phyloP scores from a whole-genome alignment of 2,797 vertebrate genomes.

The Champsocephalus esox region DNA sequence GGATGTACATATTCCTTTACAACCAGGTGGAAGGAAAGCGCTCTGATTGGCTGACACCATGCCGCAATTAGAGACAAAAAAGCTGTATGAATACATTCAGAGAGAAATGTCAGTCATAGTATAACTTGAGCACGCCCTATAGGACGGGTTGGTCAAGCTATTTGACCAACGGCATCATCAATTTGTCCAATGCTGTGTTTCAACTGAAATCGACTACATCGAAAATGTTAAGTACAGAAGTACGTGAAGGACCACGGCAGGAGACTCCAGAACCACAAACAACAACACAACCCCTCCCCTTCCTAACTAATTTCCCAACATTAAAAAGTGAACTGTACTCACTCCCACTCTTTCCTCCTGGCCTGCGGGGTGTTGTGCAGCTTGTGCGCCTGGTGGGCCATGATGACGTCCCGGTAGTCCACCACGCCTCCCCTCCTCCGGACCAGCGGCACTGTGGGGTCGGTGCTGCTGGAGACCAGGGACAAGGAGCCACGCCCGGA shows the following conservation, averaged over 20 bases:
- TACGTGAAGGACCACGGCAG: too few relatives aligned
- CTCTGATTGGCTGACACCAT: conserved; percentile 3
- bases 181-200: background rate
- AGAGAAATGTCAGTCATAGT: too few relatives aligned
- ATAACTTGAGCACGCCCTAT: too few relatives aligned
- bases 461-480: conserved; percentile 48
- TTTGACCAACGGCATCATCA: background rate
- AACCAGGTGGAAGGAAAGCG: background rate
- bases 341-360: conserved; percentile 91
- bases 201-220: too few relatives aligned
- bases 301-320: background rate
- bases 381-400: conserved; percentile 91
- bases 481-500: conserved; percentile 59
- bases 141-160: background rate
- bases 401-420: conserved; percentile 90
- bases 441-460: conserved; percentile 70
- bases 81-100: too few relatives aligned
- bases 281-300: too few relatives aligned
- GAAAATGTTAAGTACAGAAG: too few relatives aligned
- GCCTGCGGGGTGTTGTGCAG: conserved; percentile 90
- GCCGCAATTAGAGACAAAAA: background rate
- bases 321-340: conserved; percentile 73
- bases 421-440: conserved; percentile 88
- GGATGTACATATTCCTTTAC: background rate
- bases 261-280: too few relatives aligned